Base-by-base conservation (phyloP, 2,888 invertebrate species). In the Ephialtes manifestator region DNA sequence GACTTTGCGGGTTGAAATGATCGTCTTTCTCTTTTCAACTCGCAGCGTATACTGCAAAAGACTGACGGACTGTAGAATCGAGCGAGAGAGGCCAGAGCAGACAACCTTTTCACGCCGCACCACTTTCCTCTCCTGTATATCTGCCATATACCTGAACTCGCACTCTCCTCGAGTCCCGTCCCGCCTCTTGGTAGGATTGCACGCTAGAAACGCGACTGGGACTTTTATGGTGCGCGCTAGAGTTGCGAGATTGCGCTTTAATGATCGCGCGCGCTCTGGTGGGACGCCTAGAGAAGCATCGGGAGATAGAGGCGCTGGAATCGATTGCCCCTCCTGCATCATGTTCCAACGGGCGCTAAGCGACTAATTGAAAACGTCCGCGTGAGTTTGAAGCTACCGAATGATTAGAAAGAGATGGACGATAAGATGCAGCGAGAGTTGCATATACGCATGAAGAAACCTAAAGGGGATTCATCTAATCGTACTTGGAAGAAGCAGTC, bases 61-160 rank as follows among this genome's bases (percentile, higher is more conserved):
- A 81, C 81, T 67, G 78, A 81, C 75, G 68, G 81, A 48, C 70
- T 60, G 28, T 75, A 63, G 74, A 74, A 78, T 75, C 84, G 53
- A 67, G 48, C 7, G 24, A 58, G 74, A 60, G 58, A 65, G 15
- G 43, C 75, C 63, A 31, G 39, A 39, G 48, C 63, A 39, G 71
- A 71, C 79, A 82, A 79, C 85, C 82, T 85, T 85, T 85, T 85
- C 85, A 82, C 85, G 82, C 82, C 65, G 39, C 77, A 24, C 48
- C 43, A 35, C 39, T 51, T 55, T 74, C 70, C 78, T 75, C 77
- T 65, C 77, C 72, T 67, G 35, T 31, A 20, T 55, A 46, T 8
- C 53, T 65, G 70, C 18, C 10, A n/a, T 60, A 46, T 72, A 74
- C 58, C 74, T 74, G 74, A 53, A 74, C 43, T 46, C 31, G 35